Base-by-base conservation (phyloP, 2,113 vertebrate genomes). In the Spermophilus dauricus region DNA sequence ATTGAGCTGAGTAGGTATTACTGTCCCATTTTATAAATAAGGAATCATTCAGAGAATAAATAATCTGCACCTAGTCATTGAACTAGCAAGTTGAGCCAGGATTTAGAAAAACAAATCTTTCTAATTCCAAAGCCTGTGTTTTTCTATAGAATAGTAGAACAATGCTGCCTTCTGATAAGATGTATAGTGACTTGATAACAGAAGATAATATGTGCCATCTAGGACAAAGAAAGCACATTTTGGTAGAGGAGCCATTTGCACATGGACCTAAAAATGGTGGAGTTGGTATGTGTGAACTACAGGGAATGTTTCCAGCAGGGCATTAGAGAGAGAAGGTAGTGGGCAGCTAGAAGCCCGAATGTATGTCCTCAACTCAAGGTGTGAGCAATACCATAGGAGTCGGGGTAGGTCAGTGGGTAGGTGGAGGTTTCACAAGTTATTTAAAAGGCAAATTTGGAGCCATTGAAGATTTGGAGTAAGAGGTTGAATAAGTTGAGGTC, bases 81-180 rank as follows among this genome's bases (percentile, higher is more conserved):
- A 70, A n/a, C 73, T 69, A 18, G 22, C 12, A 20, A 42, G 6
- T 58, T 20, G 4, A 77, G 30, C 39, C 92, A 86, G 37, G 5
- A 90, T 58, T 61, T 65, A 7, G 22, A 58, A 91, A 58, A 91
- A 78, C 28, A 73, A n/a, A 45, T 26, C 45, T 78, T 51, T 28
- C 75, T 77, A 45, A 58, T 72, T 92, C 72, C 53, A 82, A 18
- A 96, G 56, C 45, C 30, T 45, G 1, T 72, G 22, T 39, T 78
- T 92, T 69, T 73, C 63, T 61, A 2, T 75, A 51, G 11, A 51
- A 51, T 11, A 51, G 48, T 12, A 51, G 48, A 51, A 51, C 12
- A 11, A 12, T 51, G 22, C 34, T 75, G 34, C 48, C 53, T 93
- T 75, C 75, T 90, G 75, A 22, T 72, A n/a, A 94, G 58, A 78